Conservation (phyloP, 2,797 vertebrate genomes). For the Pangasius larnaudii region DNA sequence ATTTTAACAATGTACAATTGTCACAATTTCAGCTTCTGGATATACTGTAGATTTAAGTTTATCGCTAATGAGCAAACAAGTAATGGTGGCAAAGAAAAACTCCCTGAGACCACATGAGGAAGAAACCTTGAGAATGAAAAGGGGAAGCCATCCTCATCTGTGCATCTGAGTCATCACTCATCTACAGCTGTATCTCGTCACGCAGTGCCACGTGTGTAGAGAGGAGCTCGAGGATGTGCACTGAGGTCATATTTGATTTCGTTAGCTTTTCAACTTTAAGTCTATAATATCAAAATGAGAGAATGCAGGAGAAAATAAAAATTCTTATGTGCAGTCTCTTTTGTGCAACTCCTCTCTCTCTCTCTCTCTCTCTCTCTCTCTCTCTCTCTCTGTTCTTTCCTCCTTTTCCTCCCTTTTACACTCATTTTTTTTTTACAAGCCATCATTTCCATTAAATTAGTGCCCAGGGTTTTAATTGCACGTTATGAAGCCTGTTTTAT, state of each 20-base stretch:
- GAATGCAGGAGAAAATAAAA: not conserved
- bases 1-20: no score
- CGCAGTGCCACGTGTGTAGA: no score
- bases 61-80: not conserved
- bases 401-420: not conserved
- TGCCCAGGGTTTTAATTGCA: constrained; percentile 84
- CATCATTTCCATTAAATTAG: constrained; percentile 84
- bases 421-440: constrained; percentile 69
- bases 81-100: not conserved
- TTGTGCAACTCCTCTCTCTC: not conserved
- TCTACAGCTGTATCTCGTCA: not conserved
- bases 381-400: not conserved
- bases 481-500: constrained; percentile 79
- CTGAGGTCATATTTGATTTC: no score
- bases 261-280: not conserved
- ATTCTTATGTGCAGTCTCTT: not conserved
- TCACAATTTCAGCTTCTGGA: not conserved
- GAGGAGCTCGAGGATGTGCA: not conserved
- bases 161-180: not conserved
- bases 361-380: not conserved
- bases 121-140: not conserved
- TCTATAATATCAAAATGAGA: not conserved
- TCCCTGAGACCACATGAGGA: not conserved
- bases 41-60: not conserved
- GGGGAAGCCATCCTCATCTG: not conserved